Percentiles rank a stretch among this genome's conserved stretches.
phyloP scores from a whole-genome alignment of 2,113 vertebrate genomes.

The Mixornis gularis region DNA sequence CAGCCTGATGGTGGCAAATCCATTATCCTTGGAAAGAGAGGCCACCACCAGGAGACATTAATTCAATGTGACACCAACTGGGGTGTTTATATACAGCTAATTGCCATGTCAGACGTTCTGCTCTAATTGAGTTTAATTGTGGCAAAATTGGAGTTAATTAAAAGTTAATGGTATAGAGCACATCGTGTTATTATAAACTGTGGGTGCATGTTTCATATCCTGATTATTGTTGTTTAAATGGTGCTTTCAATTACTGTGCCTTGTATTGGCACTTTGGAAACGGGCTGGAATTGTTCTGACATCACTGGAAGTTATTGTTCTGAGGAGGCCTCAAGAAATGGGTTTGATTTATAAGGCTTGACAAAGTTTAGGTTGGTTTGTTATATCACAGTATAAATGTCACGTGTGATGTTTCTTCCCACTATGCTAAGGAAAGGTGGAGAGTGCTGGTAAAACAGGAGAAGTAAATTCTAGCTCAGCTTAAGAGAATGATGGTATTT shows the following conservation, averaged over 20 bases:
- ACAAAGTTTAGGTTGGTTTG: neutral
- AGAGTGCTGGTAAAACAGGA: neutral
- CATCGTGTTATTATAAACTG: conserved; percentile 42
- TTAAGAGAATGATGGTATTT: neutral
- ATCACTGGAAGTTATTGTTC: neutral
- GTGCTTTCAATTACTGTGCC: conserved; percentile 44
- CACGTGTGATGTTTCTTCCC: neutral
- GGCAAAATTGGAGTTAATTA: conserved; percentile 84
- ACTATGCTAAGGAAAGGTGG: neutral
- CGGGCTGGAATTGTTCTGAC: neutral
- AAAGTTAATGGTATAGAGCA: conserved; percentile 82
- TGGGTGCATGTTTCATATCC: conserved; percentile 39
- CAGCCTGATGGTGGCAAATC: conserved; percentile 15
- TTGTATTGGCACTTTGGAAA: conserved; percentile 25
- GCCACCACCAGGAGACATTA: conserved; percentile 52
- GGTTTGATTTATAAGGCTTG: neutral
- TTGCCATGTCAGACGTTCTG: conserved; percentile 79
- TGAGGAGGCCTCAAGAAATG: neutral
- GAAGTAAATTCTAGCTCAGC: neutral
- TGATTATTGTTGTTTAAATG: conserved; percentile 34
- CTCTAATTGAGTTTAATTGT: conserved; percentile 83
- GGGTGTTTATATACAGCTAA: conserved; percentile 66
- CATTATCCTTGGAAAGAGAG: conserved; percentile 55
- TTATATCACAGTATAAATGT: neutral
- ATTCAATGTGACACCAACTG: conserved; percentile 64